Evolutionary conservation across 1,140 invertebrate species (phyloP).

Genomic region (Papilio machaon): DNA sequence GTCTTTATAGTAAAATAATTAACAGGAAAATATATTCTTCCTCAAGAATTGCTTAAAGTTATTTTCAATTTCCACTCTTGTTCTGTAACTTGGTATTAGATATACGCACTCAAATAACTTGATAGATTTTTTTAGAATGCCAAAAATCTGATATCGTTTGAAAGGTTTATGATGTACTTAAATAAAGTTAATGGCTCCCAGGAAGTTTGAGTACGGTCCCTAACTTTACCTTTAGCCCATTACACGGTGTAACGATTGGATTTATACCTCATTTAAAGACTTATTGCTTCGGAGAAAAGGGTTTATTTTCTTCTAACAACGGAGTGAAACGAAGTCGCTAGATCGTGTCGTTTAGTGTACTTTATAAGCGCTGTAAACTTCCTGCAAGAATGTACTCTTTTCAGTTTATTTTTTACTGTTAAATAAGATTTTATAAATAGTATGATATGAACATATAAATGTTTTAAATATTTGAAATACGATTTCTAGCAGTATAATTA

Average conservation of each 20-base stretch:
- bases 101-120: neutral
- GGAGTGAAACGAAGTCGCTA: conserved; percentile 12
- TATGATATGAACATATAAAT: no score
- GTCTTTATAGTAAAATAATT: no score
- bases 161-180: conserved; percentile 37
- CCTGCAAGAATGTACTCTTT: neutral
- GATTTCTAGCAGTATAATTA: no score
- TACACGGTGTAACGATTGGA: conserved; percentile 28
- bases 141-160: conserved; percentile 29
- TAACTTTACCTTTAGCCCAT: conserved; percentile 32
- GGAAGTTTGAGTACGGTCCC: conserved; percentile 32
- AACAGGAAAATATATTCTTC: no score
- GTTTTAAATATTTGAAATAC: no score
- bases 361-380: conserved; percentile 8
- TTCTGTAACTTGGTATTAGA: neutral
- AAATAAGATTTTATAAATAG: neutral
- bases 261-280: conserved; percentile 35
- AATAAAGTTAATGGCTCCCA: conserved; percentile 33
- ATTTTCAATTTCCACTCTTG: no score
- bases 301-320: conserved; percentile 28
- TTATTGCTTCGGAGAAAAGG: conserved; percentile 26
- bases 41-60: no score
- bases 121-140: neutral
- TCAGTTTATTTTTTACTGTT: neutral
- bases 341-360: conserved; percentile 3